Evolutionary conservation across 2,888 invertebrate genomes (phyloP), one percentile per base, ranked within the genome.

Genomic region (Drosophila mimica): DNA sequence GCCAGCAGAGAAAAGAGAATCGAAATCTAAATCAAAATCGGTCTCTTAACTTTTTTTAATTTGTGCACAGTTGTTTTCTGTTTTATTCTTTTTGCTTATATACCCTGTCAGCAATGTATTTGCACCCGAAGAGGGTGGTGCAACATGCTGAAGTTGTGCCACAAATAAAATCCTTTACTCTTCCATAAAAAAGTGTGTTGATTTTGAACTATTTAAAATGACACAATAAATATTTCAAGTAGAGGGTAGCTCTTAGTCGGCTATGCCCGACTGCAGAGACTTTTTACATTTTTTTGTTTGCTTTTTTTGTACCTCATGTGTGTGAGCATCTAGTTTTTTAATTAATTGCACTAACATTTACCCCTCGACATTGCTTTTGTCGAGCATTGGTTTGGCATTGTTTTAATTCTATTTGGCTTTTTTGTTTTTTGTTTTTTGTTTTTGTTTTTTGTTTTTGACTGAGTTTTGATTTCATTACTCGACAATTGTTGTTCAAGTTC

Each of bases 331-430:
- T 49, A 49, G 49, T 49, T 85, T 85, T 84, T 85, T 85, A 85
- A 85, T 85, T 85, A 88, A 85, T 88, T 85, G 88, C 84, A 81
- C 88, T 82, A 87, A 78, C 85, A 82, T 82, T 59, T 71, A 38
- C 54, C 83, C 75, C 62, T 65, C 52, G 62, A 62, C 72, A 54
- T 72, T 58, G 58, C 54, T 67, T 56, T 75, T 68, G 57, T 52
- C 61, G 53, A 36, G 40, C 56, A 54, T 51, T 67, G 68, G 54
- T 60, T 62, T 63, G 66, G 54, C 75, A 75, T 79, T 75, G 78
- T 79, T 75, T 77, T 67, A 54, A 74, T 78, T 74, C 48, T 43
- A 58, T 73, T 61, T 68, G 40, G 3, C 28, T 53, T 56, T 76
- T 57, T 68, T 54, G 5, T 20, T 43, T 69, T 43, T 70, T 43